Evolutionary conservation across 2,888 invertebrate species (phyloP), one percentile per base, ranked within the genome.

Genomic region (Chrysolina haemoptera): DNA sequence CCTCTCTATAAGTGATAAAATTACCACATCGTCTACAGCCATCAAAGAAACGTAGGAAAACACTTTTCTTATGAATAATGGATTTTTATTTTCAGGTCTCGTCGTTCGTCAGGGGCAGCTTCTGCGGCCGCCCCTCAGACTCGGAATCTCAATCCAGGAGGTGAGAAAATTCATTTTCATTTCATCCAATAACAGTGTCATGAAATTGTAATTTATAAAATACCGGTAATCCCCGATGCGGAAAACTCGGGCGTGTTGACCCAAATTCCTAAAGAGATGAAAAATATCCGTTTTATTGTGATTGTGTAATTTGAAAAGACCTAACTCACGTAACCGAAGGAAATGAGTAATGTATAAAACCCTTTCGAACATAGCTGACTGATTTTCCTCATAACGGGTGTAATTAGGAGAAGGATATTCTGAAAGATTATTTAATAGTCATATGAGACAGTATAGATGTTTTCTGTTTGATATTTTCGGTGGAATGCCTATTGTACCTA

Each of bases 91-190:
- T 80, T 81, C 90, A 95, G 94, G 90, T 94, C 94, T 78, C 91
- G 94, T 84, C 92, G 94, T 87, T 94, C 94, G 79, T 94, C 94
- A 77, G 94, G 93, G 76, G 93, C 93, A 75, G 91, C 94, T 74
- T 90, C 93, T 76, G 91, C 92, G 82, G 91, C 93, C 80, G 92
- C 94, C 82, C 93, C 94, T 70, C 94, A 94, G 86, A 91, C 93
- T 78, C 92, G 93, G 88, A 93, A 93, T 88, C 88, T 94, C 83
- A 92, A 91, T 83, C 92, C 93, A 76, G 94, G 94, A 91, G 95
- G 95, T 94, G 89, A 91, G 90, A 82, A 62, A 67, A 53, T 40
- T 67, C 50, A 67, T 67, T 53, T 66, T 18, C 16, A n/a, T 22
- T 65, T 65, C 12, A 65, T 65, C 48, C 16, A n/a, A 48, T 43